A percentile compares a stretch with the other conserved stretches of the same genome.
Conservation (phyloP, 2,888 invertebrate genomes). For the Andrena chrysosceles region DNA sequence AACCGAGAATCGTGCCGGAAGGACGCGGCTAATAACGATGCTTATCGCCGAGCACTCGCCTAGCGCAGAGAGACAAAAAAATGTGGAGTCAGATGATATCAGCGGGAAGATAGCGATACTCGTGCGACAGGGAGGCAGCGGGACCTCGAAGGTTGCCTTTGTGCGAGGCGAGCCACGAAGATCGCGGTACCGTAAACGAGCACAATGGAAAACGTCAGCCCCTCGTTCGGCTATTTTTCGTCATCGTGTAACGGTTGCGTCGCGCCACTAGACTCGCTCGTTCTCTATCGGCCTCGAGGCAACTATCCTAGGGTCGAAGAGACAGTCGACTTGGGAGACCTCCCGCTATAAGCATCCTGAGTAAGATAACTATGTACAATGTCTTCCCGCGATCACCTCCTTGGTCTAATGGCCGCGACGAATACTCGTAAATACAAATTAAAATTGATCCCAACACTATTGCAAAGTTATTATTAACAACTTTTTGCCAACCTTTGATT, state of each 20-base stretch:
- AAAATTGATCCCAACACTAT: too few species aligned
- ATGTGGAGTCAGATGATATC: conserved; percentile 49
- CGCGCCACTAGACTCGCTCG: conserved; percentile 6
- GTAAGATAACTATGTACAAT: too few species aligned
- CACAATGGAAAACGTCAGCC: conserved; percentile 36
- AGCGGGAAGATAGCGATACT: conserved; percentile 28
- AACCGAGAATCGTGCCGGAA: conserved; percentile 47
- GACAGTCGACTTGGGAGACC: not conserved
- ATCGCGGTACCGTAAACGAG: conserved; percentile 28
- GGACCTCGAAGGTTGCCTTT: conserved; percentile 42
- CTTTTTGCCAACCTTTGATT: not conserved
- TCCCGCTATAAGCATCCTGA: not conserved
- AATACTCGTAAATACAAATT: too few species aligned
- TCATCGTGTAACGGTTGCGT: conserved; percentile 7
- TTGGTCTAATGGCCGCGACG: too few species aligned
- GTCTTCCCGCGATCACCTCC: too few species aligned
- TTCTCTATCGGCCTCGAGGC: too few species aligned
- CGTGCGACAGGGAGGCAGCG: conserved; percentile 27
- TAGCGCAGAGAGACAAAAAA: conserved; percentile 23
- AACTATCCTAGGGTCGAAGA: not conserved
- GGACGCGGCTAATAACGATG: conserved; percentile 55
- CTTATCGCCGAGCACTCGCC: conserved; percentile 29
- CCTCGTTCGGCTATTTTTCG: conserved; percentile 37
- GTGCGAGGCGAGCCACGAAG: conserved; percentile 6
- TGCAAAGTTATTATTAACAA: too few species aligned